Evolutionary conservation across 2,797 vertebrate species (phyloP).

Genomic region (Aldrovandia affinis): DNA sequence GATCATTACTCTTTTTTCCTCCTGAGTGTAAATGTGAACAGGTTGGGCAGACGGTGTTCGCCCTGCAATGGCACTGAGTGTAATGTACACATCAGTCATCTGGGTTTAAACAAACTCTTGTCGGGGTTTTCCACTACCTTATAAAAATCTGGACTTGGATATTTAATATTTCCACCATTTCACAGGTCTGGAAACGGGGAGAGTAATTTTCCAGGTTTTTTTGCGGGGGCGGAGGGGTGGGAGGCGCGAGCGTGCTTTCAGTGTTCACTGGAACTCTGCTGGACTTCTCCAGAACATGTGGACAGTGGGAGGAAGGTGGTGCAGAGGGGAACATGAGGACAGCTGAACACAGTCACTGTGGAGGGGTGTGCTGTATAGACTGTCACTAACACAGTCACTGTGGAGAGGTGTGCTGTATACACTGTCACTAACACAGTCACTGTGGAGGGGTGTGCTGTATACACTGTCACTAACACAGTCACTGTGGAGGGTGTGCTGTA

Average conservation of each 20-base stretch:
- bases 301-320: no score
- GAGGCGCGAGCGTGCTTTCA: background rate
- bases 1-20: background rate
- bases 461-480: background rate
- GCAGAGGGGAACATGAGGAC: no score
- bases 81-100: slow-evolving; percentile 15
- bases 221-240: background rate
- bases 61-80: background rate
- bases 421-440: background rate
- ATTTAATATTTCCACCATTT: slow-evolving; percentile 9
- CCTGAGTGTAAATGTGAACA: slow-evolving; percentile 3
- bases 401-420: background rate
- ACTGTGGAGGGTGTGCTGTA: background rate
- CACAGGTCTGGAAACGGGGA: slow-evolving; percentile 9
- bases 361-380: background rate
- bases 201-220: slow-evolving; percentile 16
- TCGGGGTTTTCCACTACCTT: slow-evolving; percentile 19
- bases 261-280: background rate
- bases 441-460: no score
- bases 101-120: slow-evolving; percentile 20
- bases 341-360: no score
- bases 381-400: background rate
- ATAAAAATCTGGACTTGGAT: background rate
- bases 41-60: background rate
- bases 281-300: background rate